Percentiles rank a stretch among this genome's conserved stretches.
These are phyloP conservation scores for Sander lucioperca DNA, from an alignment of 2,113 vertebrate species.

Conservation along the genomic window DNA sequence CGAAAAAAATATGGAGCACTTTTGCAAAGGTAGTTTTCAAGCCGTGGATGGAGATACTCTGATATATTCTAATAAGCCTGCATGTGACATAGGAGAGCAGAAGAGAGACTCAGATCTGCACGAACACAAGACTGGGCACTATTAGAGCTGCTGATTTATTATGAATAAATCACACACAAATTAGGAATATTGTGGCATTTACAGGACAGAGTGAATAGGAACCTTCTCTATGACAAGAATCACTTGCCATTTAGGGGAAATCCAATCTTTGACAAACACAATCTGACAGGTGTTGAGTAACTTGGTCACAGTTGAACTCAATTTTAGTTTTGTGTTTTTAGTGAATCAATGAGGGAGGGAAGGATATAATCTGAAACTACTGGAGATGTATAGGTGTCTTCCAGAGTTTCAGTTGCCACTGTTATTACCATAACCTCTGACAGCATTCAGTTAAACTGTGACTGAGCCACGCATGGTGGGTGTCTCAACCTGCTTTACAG, in stretches of 20 bases:
- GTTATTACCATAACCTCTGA: slow-evolving; percentile 53
- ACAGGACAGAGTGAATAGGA: not conserved
- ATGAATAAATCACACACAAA: not conserved
- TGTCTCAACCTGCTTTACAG: slow-evolving; percentile 39
- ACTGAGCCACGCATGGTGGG: slow-evolving; percentile 24
- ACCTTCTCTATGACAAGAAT: not conserved
- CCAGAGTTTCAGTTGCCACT: slow-evolving; percentile 42
- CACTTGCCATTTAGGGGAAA: not conserved
- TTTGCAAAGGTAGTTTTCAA: too few species aligned
- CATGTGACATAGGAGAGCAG: too few species aligned
- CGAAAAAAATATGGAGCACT: too few species aligned
- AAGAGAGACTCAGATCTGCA: not conserved
- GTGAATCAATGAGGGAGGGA: not conserved
- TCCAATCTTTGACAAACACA: not conserved
- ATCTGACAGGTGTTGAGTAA: not conserved
- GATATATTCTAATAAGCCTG: too few species aligned
- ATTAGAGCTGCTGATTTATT: not conserved
- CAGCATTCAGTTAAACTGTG: slow-evolving; percentile 50
- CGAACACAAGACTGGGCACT: not conserved
- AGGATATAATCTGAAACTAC: slow-evolving; percentile 5
- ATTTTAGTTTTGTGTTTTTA: not conserved
- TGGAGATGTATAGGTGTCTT: slow-evolving; percentile 12
- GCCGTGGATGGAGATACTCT: too few species aligned
- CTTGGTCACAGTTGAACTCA: not conserved
- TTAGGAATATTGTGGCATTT: not conserved